phyloP scores from a whole-genome alignment of 2,888 invertebrate species.

The Cacoxenus indagator region DNA sequence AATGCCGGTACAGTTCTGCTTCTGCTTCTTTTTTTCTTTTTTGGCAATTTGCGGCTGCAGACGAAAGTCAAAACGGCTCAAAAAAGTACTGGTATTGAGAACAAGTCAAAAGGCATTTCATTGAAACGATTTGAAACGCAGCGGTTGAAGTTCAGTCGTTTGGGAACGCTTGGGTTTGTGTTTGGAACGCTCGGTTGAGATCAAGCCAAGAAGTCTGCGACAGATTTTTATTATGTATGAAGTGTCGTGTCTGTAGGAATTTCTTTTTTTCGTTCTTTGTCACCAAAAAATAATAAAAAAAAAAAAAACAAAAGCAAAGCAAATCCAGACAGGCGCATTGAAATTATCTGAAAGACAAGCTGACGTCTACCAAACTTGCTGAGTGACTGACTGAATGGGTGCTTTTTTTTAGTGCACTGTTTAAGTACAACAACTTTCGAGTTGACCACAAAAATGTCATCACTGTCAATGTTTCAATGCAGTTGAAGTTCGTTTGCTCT shows the following conservation, averaged over 20 bases:
- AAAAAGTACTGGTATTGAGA: slow-evolving; percentile 3
- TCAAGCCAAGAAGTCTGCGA: too few species aligned
- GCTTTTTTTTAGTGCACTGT: background rate
- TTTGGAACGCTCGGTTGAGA: too few species aligned
- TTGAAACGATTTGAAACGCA: slow-evolving; percentile 38
- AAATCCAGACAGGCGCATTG: slow-evolving; percentile 8
- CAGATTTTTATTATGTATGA: slow-evolving; percentile 61
- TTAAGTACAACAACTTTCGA: slow-evolving; percentile 3
- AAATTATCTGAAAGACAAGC: slow-evolving; percentile 22
- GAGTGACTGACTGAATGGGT: background rate
- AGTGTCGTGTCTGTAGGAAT: slow-evolving; percentile 60
- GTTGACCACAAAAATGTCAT: slow-evolving; percentile 67
- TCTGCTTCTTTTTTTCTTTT: too few species aligned
- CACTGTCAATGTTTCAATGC: slow-evolving; percentile 68
- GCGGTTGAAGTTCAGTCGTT: too few species aligned
- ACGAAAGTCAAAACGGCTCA: too few species aligned
- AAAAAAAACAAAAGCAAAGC: slow-evolving; percentile 25
- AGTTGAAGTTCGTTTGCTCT: too few species aligned
- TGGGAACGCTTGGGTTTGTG: too few species aligned
- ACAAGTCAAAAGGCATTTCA: slow-evolving; percentile 26
- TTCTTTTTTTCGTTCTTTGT: slow-evolving; percentile 33
- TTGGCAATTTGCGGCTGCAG: slow-evolving; percentile 10
- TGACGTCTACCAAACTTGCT: background rate
- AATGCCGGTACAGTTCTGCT: slow-evolving; percentile 42
- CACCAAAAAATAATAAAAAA: slow-evolving; percentile 16